These are phyloP conservation scores for Phenganax marumi DNA, from an alignment of 92 coral and sea anemone genomes.

Conservation along the genomic window DNA sequence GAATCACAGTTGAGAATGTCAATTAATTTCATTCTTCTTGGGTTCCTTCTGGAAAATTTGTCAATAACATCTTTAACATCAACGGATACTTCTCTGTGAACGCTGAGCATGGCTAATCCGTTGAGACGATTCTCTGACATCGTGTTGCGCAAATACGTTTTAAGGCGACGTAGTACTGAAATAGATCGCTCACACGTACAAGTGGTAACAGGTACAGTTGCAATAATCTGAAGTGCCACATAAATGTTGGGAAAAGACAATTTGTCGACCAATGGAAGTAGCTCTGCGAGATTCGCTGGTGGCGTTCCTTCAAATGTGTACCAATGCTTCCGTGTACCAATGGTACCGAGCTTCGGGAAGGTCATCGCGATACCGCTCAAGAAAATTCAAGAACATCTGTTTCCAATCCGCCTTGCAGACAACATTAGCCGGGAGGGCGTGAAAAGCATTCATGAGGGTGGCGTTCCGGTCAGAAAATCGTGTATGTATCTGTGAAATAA, in stretches of 20 bases:
- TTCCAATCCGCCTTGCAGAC: background rate
- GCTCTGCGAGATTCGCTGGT: background rate
- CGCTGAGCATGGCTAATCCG: too few relatives aligned
- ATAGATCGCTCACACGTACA: background rate
- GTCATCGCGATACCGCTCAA: slow-evolving; percentile 5
- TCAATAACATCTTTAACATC: too few relatives aligned
- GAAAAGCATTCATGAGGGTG: background rate
- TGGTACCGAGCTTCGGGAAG: background rate
- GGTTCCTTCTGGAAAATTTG: too few relatives aligned
- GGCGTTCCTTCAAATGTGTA: background rate
- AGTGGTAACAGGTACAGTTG: background rate
- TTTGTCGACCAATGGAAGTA: background rate
- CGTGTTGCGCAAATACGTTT: background rate
- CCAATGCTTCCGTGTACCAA: background rate
- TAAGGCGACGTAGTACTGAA: background rate
- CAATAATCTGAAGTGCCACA: background rate
- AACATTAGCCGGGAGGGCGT: background rate
- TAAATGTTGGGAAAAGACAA: background rate
- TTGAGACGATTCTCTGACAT: background rate
- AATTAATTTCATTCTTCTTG: too few relatives aligned
- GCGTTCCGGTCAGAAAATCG: too few relatives aligned
- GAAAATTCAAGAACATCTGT: background rate
- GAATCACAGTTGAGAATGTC: too few relatives aligned
- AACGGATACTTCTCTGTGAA: too few relatives aligned
- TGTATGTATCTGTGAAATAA: background rate